These are phyloP conservation scores for Gracilinanus agilis DNA, from an alignment of 2,113 vertebrate genomes.

Conservation along the genomic window DNA sequence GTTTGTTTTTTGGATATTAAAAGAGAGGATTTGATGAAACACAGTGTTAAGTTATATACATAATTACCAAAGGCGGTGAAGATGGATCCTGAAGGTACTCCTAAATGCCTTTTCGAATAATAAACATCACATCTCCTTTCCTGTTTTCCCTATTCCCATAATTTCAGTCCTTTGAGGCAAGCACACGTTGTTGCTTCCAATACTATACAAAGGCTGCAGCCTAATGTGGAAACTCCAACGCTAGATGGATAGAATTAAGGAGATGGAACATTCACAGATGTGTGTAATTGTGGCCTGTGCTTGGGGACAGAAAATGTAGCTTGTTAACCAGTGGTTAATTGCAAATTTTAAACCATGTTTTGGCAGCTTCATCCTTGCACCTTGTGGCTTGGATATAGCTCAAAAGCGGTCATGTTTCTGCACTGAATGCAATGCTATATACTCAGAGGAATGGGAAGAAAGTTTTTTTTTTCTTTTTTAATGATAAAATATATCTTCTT, in stretches of 20 bases:
- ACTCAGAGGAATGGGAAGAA: not conserved
- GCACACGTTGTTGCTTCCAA: not conserved
- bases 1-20: not conserved
- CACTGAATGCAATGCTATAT: not conserved
- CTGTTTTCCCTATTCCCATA: not conserved
- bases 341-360: not conserved
- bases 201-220: not conserved
- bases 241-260: not conserved
- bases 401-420: not conserved
- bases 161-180: constrained; percentile 1
- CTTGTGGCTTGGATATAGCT: not conserved
- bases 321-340: constrained; percentile 5
- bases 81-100: not conserved
- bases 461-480: not conserved
- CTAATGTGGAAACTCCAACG: not conserved
- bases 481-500: not conserved
- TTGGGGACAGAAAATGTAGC: not conserved
- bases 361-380: not conserved
- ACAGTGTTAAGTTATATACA: not conserved
- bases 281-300: not conserved
- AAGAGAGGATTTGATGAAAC: not conserved
- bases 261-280: not conserved
- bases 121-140: not conserved
- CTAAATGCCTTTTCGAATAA: not conserved
- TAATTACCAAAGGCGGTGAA: not conserved